phyloP scores from a whole-genome alignment of 2,797 vertebrate species.

The Potorous gilbertii region DNA sequence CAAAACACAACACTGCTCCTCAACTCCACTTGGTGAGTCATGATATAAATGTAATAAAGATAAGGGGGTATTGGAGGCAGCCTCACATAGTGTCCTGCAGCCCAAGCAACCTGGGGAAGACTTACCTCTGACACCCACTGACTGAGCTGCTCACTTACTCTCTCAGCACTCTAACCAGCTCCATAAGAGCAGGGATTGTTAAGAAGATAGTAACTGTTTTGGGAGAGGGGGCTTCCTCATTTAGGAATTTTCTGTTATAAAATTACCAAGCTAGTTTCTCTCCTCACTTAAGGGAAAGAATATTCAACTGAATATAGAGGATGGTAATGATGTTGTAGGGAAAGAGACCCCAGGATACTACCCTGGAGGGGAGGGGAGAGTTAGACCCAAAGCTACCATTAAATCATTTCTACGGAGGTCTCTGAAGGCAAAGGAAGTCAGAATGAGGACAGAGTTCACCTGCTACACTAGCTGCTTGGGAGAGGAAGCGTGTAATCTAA shows the following conservation, averaged over 20 bases:
- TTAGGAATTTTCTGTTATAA: neutral
- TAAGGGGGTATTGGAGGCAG: neutral
- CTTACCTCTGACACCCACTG: neutral
- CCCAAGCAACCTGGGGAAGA: neutral
- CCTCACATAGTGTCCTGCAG: neutral
- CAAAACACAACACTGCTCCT: neutral
- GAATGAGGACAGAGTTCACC: neutral
- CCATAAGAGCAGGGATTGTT: neutral
- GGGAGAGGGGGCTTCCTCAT: neutral
- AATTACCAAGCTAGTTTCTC: neutral
- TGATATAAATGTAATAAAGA: neutral
- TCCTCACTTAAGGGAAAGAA: neutral
- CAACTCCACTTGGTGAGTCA: neutral
- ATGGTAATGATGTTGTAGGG: neutral
- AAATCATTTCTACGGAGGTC: neutral
- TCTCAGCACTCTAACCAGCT: neutral
- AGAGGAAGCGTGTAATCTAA: neutral
- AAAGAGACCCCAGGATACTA: neutral
- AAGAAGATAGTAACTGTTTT: neutral
- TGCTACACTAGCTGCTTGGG: neutral
- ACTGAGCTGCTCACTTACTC: neutral
- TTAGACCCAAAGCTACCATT: neutral
- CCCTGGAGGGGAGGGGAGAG: neutral
- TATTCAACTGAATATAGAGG: neutral
- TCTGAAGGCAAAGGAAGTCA: neutral